Conservation (phyloP, 2,113 vertebrate genomes). For the Piaya cayana region DNA sequence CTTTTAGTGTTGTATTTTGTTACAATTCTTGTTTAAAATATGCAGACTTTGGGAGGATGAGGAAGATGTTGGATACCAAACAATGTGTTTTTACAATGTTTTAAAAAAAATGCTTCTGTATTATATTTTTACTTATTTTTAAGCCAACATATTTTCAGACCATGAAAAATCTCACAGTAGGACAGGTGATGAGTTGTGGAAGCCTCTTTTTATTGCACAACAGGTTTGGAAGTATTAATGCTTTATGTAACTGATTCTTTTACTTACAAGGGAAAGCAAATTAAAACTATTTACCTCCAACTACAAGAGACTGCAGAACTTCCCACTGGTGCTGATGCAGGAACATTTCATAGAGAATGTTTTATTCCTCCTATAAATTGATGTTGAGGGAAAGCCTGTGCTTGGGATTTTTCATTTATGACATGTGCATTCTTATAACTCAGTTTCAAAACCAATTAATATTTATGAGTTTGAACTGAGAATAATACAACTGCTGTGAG, state of each 20-base stretch:
- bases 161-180: not conserved
- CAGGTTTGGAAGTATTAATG: not conserved
- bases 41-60: rapidly evolving
- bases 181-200: not conserved
- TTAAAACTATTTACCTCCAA: constrained; percentile 13
- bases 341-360: not conserved
- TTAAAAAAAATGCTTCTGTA: not conserved
- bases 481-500: constrained; percentile 3
- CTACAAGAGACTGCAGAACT: not conserved
- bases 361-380: constrained; percentile 1
- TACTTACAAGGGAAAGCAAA: not conserved
- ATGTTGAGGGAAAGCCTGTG: not conserved
- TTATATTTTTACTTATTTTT: not conserved
- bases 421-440: not conserved
- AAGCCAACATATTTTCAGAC: not conserved
- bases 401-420: constrained; percentile 3
- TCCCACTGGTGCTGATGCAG: constrained; percentile 22
- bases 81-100: no score
- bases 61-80: no score
- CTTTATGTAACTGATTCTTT: not conserved
- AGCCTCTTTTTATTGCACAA: not conserved
- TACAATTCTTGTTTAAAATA: not conserved
- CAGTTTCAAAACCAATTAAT: constrained; percentile 44
- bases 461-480: constrained; percentile 36
- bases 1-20: not conserved